Percentiles rank a stretch among this genome's conserved stretches.
Conservation (phyloP, 2,113 vertebrate species). For the Semnopithecus entellus region DNA sequence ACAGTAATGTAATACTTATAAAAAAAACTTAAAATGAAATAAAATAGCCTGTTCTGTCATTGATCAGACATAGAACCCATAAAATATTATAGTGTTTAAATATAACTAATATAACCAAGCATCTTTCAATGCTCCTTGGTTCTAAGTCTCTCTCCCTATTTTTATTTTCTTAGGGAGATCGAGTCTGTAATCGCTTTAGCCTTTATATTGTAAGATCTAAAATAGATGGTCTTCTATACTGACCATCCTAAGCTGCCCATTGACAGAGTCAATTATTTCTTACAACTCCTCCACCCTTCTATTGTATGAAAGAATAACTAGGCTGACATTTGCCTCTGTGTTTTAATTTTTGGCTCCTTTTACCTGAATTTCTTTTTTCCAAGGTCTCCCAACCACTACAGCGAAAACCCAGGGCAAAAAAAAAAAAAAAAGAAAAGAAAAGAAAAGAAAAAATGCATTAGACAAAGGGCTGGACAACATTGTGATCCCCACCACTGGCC, state of each 20-base stretch:
- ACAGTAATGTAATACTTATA: not conserved
- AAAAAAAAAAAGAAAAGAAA: too few species aligned
- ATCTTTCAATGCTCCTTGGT: not conserved
- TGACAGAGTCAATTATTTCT: not conserved
- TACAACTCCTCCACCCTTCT: not conserved
- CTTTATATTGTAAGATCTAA: not conserved
- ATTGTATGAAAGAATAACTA: not conserved
- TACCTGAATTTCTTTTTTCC: not conserved
- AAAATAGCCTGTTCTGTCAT: not conserved
- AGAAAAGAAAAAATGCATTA: not conserved
- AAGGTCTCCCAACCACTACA: not conserved
- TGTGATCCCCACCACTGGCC: not conserved
- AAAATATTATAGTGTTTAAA: not conserved
- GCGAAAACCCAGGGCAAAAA: not conserved
- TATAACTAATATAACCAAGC: not conserved
- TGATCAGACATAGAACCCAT: not conserved
- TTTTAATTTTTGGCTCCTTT: not conserved
- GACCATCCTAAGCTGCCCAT: not conserved
- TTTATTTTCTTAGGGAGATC: not conserved
- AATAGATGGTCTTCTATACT: not conserved
- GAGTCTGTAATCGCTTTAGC: not conserved
- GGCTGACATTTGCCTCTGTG: not conserved
- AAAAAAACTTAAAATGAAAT: slow-evolving; percentile 25
- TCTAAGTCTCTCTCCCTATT: not conserved
- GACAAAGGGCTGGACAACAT: not conserved